Evolutionary conservation across 2,797 vertebrate genomes (phyloP), one percentile per base, ranked within the genome.

Genomic region (Cryptoblepharus egeriae): DNA sequence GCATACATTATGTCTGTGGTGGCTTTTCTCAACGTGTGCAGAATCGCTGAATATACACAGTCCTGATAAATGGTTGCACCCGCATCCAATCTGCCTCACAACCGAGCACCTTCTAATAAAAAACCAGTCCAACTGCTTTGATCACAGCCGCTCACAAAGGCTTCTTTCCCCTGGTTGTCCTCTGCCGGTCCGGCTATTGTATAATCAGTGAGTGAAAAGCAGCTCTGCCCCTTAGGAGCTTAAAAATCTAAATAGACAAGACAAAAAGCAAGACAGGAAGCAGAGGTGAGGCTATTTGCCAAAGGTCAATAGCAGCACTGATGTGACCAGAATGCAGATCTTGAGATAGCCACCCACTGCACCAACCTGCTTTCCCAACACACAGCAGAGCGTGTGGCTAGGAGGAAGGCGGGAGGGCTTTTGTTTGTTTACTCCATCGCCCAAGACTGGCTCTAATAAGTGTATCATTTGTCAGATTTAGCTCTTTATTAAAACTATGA

Each of bases 41-140:
- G 35, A 71, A 39, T 57, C 42, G 35, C 42, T 9, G 8, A 76
- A 52, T 35, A 26, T 28, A 45, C n/a, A 30, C 22, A 57, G 60
- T 15, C 49, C 30, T n/a, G 81, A 85, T 87, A 88, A 91, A 89
- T 89, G 79, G 70, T 75, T 83, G 76, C 80, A 78, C 85, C 82
- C 84, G 86, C 65, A 91, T 79, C 58, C 84, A 57, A 74, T 81
- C 82, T 83, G 64, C 70, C 72, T 89, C 80, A 73, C 85, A 87
- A 37, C 80, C 85, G 70, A 76, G 49, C 63, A 52, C 83, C 87
- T 89, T 89, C 78, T 80, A 73, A 42, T 0, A 1, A 76, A 75
- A 87, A 88, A 86, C 80, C 69, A 28, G 35, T 85, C 8, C 16
- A 71, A 86, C 63, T 72, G 69, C 71, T 55, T 67, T 35, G 28